Percentiles rank a stretch among this genome's conserved stretches.
phyloP scores from a whole-genome alignment of 2,797 vertebrate species.

The Ispidina picta region DNA sequence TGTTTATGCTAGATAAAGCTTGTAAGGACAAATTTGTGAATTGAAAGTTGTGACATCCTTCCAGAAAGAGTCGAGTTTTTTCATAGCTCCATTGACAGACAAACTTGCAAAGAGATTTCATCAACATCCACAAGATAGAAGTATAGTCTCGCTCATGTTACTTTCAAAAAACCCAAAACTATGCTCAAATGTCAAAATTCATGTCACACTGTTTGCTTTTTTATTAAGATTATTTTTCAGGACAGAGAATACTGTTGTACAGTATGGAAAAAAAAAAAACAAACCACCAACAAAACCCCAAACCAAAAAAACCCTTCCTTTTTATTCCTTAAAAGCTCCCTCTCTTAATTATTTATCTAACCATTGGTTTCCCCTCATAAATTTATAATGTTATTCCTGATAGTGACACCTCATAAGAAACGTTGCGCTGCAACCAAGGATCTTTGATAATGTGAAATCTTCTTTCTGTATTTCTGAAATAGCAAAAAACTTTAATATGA shows the following conservation, averaged over 20 bases:
- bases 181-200: not conserved
- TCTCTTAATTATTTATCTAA: conserved; percentile 16
- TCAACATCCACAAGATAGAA: not conserved
- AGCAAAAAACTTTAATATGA: not conserved
- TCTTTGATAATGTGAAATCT: not conserved
- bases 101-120: not conserved
- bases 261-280: not conserved
- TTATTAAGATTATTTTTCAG: not conserved
- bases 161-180: not conserved
- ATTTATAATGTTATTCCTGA: not conserved
- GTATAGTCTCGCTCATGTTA: not conserved
- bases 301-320: not conserved
- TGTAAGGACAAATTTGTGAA: not conserved
- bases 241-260: not conserved
- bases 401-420: not conserved
- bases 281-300: too few relatives aligned
- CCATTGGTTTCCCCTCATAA: not conserved
- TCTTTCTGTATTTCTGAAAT: not conserved
- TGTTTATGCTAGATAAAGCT: not conserved
- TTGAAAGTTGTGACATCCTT: not conserved
- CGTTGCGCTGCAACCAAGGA: not conserved
- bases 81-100: not conserved
- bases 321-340: not conserved
- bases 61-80: not conserved
- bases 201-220: not conserved